These are phyloP conservation scores for Dione vanillae DNA, from an alignment of 2,888 invertebrate genomes.

Conservation along the genomic window DNA sequence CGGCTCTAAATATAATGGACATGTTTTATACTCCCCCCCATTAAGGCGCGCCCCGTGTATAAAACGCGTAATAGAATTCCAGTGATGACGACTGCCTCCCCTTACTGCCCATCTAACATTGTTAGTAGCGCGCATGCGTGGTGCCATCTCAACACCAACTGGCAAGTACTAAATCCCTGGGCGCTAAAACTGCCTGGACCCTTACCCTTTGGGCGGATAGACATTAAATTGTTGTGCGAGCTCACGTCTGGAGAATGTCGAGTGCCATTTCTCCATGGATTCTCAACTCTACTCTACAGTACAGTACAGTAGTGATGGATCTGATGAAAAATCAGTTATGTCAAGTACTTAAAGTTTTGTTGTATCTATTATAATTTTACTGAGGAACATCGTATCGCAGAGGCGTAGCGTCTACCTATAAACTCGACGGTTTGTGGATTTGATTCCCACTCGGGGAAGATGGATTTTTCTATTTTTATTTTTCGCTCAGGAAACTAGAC, in stretches of 20 bases:
- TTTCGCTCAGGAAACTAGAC: no score
- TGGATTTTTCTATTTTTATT: no score
- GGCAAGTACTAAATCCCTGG: conserved; percentile 48
- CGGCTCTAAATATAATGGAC: conserved; percentile 71
- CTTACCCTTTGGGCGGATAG: conserved; percentile 40
- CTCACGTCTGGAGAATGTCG: conserved; percentile 27
- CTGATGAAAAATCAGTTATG: conserved; percentile 7
- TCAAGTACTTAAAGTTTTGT: neutral
- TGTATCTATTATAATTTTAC: neutral
- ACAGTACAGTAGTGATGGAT: neutral
- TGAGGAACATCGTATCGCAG: no score
- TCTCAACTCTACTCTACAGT: neutral
- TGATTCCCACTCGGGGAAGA: no score
- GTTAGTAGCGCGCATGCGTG: conserved; percentile 76
- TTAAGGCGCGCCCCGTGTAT: conserved; percentile 73
- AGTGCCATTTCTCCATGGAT: conserved; percentile 10
- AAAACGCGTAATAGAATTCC: conserved; percentile 83
- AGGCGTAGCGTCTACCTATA: no score
- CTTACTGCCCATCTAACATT: conserved; percentile 74
- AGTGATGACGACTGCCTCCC: conserved; percentile 68
- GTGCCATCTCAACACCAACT: conserved; percentile 56
- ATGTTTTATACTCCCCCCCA: conserved; percentile 74
- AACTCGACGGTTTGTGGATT: no score
- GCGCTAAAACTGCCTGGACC: conserved; percentile 40
- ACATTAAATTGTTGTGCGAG: conserved; percentile 28